Percentiles rank a stretch among this genome's conserved stretches.
Conservation (phyloP, 2,113 vertebrate species). For the Xiphophorus couchianus region DNA sequence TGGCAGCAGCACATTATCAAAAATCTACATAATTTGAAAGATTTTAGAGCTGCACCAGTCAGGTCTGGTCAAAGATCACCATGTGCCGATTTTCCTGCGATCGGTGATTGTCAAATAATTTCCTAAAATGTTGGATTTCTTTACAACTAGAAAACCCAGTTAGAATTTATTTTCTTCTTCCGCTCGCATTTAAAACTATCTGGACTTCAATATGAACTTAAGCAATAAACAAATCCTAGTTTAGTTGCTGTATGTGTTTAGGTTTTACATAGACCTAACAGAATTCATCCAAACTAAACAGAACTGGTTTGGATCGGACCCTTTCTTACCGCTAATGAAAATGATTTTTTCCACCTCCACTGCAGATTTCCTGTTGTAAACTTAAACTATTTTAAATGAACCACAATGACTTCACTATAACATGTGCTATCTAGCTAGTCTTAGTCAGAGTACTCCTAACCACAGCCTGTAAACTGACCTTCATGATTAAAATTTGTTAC, state of each 20-base stretch:
- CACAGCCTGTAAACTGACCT: not conserved
- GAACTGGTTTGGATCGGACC: not conserved
- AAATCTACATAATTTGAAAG: too few species aligned
- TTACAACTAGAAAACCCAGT: constrained; percentile 22
- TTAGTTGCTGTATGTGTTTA: constrained; percentile 20
- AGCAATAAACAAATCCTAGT: not conserved
- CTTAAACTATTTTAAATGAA: not conserved
- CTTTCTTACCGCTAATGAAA: not conserved
- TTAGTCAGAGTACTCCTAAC: not conserved
- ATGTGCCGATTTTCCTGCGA: too few species aligned
- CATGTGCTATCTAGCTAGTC: not conserved
- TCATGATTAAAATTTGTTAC: not conserved
- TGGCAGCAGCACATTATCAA: too few species aligned
- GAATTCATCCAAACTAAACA: not conserved
- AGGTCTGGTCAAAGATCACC: too few species aligned
- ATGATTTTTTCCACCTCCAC: not conserved
- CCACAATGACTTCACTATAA: constrained; percentile 4
- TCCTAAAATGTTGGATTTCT: too few species aligned
- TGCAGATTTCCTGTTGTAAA: constrained; percentile 5
- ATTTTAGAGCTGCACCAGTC: too few species aligned
- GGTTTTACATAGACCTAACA: not conserved
- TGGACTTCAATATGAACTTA: constrained; percentile 10
- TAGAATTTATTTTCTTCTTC: not conserved
- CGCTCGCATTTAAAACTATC: constrained; percentile 15
- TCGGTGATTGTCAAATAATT: too few species aligned